These are phyloP conservation scores for Sipha flava DNA, from an alignment of 1,140 invertebrate species.

Conservation along the genomic window DNA sequence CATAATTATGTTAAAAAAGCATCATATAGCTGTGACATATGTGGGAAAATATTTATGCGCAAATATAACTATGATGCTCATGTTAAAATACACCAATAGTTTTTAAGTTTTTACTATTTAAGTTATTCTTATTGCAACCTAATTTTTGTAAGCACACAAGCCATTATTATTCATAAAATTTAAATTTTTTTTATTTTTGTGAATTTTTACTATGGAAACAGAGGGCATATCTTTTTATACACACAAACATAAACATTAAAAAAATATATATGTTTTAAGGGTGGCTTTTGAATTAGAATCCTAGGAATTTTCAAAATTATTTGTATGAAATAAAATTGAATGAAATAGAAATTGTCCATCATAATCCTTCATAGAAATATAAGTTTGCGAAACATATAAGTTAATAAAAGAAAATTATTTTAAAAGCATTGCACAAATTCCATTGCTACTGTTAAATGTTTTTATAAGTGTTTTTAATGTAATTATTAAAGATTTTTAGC, in stretches of 20 bases:
- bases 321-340: neutral
- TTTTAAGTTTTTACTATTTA: neutral
- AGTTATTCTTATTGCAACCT: neutral
- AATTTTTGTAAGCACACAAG: neutral
- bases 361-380: too few relatives aligned
- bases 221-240: neutral
- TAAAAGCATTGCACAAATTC: too few relatives aligned
- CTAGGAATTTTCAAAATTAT: neutral
- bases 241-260: too few relatives aligned
- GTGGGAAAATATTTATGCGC: conserved; percentile 35
- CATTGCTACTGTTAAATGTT: too few relatives aligned
- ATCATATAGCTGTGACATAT: conserved; percentile 35
- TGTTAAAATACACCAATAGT: conserved; percentile 33
- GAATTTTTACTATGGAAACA: neutral
- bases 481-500: too few relatives aligned
- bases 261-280: too few relatives aligned
- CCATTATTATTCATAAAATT: neutral
- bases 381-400: too few relatives aligned
- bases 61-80: conserved; percentile 36
- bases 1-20: conserved; percentile 35
- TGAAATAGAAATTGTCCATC: neutral
- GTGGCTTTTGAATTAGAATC: neutral
- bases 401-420: too few relatives aligned
- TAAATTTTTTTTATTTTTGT: neutral
- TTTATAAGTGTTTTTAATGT: too few relatives aligned